Evolutionary conservation across 2,888 invertebrate species (phyloP).

Genomic region (Mamestra brassicae): DNA sequence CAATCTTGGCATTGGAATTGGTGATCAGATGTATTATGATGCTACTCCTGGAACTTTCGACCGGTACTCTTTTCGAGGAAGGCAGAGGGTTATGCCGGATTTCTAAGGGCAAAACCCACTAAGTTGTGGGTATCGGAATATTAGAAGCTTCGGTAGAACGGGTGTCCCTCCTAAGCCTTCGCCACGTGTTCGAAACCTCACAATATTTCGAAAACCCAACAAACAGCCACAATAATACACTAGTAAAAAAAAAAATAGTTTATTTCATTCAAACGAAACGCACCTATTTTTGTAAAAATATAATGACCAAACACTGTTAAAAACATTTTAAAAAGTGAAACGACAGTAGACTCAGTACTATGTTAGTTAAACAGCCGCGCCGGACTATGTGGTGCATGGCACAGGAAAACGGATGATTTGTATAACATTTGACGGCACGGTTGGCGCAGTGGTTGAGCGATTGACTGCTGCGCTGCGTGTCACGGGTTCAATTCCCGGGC

Average conservation of each 20-base stretch:
- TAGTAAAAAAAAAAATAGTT: background rate
- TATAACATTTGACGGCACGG: too few relatives aligned
- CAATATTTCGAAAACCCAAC: background rate
- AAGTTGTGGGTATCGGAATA: background rate
- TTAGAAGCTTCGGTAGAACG: background rate
- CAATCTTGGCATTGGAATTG: constrained; percentile 29
- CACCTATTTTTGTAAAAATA: too few relatives aligned
- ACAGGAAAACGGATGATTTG: background rate
- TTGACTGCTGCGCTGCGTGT: too few relatives aligned
- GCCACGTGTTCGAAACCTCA: background rate
- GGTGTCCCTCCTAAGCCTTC: background rate
- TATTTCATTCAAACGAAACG: too few relatives aligned
- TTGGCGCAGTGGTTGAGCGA: too few relatives aligned
- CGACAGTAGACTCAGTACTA: too few relatives aligned
- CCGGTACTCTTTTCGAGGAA: background rate
- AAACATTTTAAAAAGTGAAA: too few relatives aligned
- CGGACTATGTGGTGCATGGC: background rate
- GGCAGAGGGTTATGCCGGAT: background rate
- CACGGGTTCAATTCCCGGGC: too few relatives aligned
- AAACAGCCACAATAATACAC: background rate
- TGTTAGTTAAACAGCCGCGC: background rate
- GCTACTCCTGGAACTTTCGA: constrained; percentile 5
- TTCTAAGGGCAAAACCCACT: background rate
- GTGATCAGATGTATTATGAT: constrained; percentile 12
- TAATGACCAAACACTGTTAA: too few relatives aligned